Evolutionary conservation across 2,113 vertebrate species (phyloP).

Genomic region (Gymnarchus niloticus): DNA sequence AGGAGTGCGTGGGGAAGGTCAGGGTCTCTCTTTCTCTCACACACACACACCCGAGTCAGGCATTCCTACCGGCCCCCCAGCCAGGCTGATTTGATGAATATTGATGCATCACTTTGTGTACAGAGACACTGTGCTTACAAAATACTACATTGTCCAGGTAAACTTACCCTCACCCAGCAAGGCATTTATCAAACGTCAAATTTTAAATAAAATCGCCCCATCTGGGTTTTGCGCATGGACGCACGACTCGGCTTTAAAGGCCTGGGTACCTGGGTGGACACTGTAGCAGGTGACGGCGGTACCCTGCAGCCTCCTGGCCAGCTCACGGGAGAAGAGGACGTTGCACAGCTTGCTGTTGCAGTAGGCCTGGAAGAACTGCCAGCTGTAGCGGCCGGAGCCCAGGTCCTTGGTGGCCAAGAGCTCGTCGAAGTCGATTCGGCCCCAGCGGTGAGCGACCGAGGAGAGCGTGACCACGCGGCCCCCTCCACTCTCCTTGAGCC

Average conservation of each 20-base stretch:
- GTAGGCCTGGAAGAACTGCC: slow-evolving; percentile 54
- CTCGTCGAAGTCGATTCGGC: slow-evolving; percentile 45
- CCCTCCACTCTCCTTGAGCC: slow-evolving; percentile 51
- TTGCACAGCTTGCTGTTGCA: slow-evolving; percentile 65
- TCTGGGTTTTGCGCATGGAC: too few relatives aligned
- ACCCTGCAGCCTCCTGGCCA: slow-evolving; percentile 57
- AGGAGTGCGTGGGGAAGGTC: not conserved
- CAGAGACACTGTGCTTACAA: too few relatives aligned
- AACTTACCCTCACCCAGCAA: too few relatives aligned
- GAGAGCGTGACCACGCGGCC: slow-evolving; percentile 66
- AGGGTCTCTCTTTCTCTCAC: not conserved
- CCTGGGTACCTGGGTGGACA: slow-evolving; percentile 18
- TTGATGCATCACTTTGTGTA: too few relatives aligned
- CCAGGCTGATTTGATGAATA: too few relatives aligned
- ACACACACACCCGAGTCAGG: not conserved
- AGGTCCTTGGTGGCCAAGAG: slow-evolving; percentile 44
- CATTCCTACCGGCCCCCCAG: too few relatives aligned
- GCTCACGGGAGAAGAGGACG: slow-evolving; percentile 44
- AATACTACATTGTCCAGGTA: too few relatives aligned
- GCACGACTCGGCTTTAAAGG: too few relatives aligned
- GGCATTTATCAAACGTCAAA: not conserved
- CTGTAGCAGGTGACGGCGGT: slow-evolving; percentile 64
- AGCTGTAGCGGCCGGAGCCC: slow-evolving; percentile 17
- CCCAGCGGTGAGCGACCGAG: slow-evolving; percentile 51
- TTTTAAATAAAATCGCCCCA: not conserved